A percentile compares a stretch with the other conserved stretches of the same genome.
phyloP scores from a whole-genome alignment of 2,797 vertebrate genomes.

The Scolopax bukidnonensis region DNA sequence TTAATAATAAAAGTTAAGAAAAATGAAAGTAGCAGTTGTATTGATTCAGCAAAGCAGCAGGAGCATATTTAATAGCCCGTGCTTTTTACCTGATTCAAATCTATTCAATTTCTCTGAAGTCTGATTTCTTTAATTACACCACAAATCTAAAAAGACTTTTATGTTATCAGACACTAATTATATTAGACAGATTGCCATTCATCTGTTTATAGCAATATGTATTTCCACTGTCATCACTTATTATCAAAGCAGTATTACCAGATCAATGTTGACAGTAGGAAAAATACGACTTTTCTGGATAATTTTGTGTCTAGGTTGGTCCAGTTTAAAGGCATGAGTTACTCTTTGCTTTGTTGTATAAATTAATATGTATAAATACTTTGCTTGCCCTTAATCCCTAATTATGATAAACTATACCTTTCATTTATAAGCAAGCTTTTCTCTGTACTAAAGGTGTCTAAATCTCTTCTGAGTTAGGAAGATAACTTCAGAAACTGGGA shows the following conservation, averaged over 20 bases:
- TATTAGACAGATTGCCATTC: slow-evolving; percentile 25
- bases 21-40: slow-evolving; percentile 57
- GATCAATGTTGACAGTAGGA: background rate
- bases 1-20: slow-evolving; percentile 66
- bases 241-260: slow-evolving; percentile 36
- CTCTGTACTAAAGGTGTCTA: background rate
- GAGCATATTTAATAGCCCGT: slow-evolving; percentile 45
- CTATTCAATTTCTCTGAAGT: slow-evolving; percentile 42
- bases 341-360: background rate
- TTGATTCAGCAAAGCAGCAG: slow-evolving; percentile 62
- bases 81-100: slow-evolving; percentile 46
- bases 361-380: slow-evolving; percentile 19
- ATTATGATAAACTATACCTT: slow-evolving; percentile 7
- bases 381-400: background rate
- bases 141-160: slow-evolving; percentile 45
- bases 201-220: slow-evolving; percentile 37
- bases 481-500: background rate
- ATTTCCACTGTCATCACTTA: slow-evolving; percentile 30
- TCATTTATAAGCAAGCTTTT: background rate
- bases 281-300: background rate
- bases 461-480: slow-evolving; percentile 14
- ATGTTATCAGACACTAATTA: slow-evolving; percentile 39
- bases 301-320: slow-evolving; percentile 12
- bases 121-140: slow-evolving; percentile 37
- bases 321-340: background rate